Percentiles rank a stretch among this genome's conserved stretches.
These are phyloP conservation scores for Leptinotarsa lineolata DNA, from an alignment of 1,140 invertebrate genomes.

Conservation along the genomic window DNA sequence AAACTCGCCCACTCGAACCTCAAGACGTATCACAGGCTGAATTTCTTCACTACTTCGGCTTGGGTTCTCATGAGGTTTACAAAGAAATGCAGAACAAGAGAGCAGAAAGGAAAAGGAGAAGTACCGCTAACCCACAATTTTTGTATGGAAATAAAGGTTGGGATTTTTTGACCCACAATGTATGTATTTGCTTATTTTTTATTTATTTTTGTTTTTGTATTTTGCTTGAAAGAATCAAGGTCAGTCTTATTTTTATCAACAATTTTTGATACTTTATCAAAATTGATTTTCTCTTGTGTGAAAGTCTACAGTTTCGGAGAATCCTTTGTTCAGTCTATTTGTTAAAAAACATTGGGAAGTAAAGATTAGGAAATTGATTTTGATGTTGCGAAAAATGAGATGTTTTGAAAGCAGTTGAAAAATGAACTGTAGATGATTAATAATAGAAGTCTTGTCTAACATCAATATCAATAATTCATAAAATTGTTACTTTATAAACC, in stretches of 20 bases:
- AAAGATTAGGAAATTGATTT: no score
- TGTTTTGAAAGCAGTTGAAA: no score
- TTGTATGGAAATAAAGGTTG: conserved; percentile 58
- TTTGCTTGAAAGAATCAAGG: background rate
- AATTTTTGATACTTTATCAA: background rate
- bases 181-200: conserved; percentile 30
- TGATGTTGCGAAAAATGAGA: no score
- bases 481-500: no score
- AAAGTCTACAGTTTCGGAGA: background rate
- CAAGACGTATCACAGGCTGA: conserved; percentile 47
- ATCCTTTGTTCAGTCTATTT: no score
- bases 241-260: background rate
- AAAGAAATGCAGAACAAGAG: conserved; percentile 60
- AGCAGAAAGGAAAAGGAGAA: conserved; percentile 60
- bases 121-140: conserved; percentile 63
- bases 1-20: conserved; percentile 41
- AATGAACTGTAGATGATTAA: no score
- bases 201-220: conserved; percentile 18
- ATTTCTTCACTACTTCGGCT: conserved; percentile 56
- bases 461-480: no score
- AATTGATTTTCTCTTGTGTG: background rate
- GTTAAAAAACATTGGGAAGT: no score
- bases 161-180: conserved; percentile 34
- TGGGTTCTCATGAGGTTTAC: conserved; percentile 57
- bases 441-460: no score